A percentile compares a stretch with the other conserved stretches of the same genome.
Conservation (phyloP, 2,113 vertebrate species). For the Seriola dumerili region DNA sequence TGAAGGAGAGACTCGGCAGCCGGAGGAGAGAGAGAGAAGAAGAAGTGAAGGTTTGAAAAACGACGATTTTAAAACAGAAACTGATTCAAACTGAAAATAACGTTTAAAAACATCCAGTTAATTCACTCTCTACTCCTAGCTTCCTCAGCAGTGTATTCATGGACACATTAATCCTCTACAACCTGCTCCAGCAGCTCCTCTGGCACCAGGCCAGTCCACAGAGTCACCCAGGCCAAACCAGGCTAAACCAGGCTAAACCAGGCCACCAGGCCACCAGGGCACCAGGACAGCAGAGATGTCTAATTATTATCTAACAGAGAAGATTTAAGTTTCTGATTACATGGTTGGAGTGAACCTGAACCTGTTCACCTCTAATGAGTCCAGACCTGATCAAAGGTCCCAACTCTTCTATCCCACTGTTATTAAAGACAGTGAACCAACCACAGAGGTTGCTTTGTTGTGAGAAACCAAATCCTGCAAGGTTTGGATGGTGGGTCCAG, state of each 20-base stretch:
- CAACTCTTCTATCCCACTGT: background rate
- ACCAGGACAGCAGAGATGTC: no score
- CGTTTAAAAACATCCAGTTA: background rate
- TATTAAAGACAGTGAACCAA: no score
- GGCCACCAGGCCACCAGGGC: background rate
- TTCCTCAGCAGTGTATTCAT: background rate
- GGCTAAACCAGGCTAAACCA: no score
- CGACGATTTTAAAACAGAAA: background rate
- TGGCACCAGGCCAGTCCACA: background rate
- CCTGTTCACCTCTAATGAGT: background rate
- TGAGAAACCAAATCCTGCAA: no score
- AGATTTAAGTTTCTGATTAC: no score
- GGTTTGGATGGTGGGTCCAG: no score
- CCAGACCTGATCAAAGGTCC: background rate
- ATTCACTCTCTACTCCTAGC: background rate
- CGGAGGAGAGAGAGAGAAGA: background rate
- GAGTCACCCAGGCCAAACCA: background rate
- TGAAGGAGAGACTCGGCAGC: constrained; percentile 1
- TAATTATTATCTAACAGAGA: no score
- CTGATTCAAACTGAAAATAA: background rate
- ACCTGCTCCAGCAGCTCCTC: background rate
- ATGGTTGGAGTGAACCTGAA: no score
- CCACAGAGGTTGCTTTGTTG: no score
- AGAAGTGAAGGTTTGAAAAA: background rate
- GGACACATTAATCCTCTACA: background rate